phyloP scores from a whole-genome alignment of 2,797 vertebrate genomes.

The Graptemys geographica region DNA sequence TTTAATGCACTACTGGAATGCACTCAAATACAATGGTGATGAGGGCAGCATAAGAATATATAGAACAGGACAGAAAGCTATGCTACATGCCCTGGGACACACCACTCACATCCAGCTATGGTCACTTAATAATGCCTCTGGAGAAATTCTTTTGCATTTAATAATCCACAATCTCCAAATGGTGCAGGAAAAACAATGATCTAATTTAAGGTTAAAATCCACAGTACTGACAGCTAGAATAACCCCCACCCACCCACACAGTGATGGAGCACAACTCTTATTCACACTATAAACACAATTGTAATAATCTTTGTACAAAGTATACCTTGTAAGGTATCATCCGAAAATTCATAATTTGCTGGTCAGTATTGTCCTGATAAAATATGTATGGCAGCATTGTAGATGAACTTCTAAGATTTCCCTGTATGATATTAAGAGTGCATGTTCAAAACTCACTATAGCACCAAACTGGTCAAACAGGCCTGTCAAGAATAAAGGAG shows the following conservation, averaged over 20 bases:
- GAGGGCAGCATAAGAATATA: neutral
- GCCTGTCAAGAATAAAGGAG: too few species aligned
- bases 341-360: too few species aligned
- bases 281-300: too few species aligned
- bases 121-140: neutral
- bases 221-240: neutral
- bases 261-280: too few species aligned
- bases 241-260: neutral
- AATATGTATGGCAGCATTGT: too few species aligned
- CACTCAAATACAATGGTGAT: neutral
- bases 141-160: neutral
- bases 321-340: too few species aligned
- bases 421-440: too few species aligned
- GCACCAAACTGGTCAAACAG: too few species aligned
- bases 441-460: too few species aligned
- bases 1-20: neutral
- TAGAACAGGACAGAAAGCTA: neutral
- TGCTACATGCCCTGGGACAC: neutral
- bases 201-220: neutral
- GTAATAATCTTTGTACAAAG: too few species aligned
- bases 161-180: neutral
- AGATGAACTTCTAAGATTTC: too few species aligned
- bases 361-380: too few species aligned
- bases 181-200: neutral
- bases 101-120: neutral